A percentile compares a stretch with the other conserved stretches of the same genome.
phyloP scores from a whole-genome alignment of 2,113 vertebrate species.

The Phaetusa simplex region DNA sequence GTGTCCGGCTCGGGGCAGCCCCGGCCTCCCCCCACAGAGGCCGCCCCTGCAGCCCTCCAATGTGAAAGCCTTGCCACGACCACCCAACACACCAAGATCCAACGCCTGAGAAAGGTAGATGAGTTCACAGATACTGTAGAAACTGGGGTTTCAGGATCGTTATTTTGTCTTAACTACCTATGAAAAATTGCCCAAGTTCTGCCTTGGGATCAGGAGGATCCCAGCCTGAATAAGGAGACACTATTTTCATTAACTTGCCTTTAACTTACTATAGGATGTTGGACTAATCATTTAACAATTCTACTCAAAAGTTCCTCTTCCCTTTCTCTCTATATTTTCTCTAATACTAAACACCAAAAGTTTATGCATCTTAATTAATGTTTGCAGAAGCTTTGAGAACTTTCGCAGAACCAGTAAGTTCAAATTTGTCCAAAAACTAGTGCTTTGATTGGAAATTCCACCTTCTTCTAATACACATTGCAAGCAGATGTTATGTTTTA shows the following conservation, averaged over 20 bases:
- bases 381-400: background rate
- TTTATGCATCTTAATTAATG: background rate
- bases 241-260: background rate
- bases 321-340: background rate
- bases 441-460: background rate
- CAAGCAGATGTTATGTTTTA: background rate
- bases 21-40: background rate
- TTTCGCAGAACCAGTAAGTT: background rate
- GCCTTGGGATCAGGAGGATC: background rate
- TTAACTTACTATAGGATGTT: background rate
- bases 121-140: background rate
- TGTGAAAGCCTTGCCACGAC: background rate
- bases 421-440: background rate
- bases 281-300: background rate
- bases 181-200: background rate
- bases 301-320: background rate
- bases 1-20: too few species aligned
- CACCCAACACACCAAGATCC: background rate
- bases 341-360: background rate
- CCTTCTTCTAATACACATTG: background rate
- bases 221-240: background rate
- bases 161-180: background rate
- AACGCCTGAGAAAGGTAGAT: background rate
- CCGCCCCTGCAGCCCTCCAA: accelerated
- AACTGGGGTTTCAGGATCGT: background rate